Base-by-base conservation (phyloP, 2,797 vertebrate species). In the Antrozous pallidus region DNA sequence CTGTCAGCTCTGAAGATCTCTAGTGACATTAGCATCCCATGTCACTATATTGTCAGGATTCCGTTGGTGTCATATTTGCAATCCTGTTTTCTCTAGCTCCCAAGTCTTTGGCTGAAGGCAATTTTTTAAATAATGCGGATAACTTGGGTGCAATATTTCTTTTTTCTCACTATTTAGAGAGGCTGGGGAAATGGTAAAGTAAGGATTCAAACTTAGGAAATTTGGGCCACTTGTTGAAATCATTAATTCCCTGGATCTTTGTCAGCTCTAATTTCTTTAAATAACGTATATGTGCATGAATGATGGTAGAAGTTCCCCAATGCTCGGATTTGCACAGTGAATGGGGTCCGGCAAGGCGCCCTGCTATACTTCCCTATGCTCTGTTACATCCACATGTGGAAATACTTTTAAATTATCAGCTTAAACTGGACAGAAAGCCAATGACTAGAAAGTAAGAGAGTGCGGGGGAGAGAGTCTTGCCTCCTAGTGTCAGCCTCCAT, bases 41-140 rank as follows among this genome's bases (percentile, higher is more conserved):
- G 28, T 88, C 74, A 61, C 28, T 88, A 42, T 96, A 73, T 89
- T 92, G 93, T 74, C 40, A 81, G 69, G 63, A 94, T 86, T 88
- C 7, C n/a, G 4, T 85, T 95, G 84, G 22, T 79, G 8, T 69
- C 70, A 38, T 71, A 70, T 85, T 94, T 92, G 9, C n/a, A 58
- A 36, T 86, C 24, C 13, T 92, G 12, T 16, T 78, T 86, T 94
- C 63, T 84, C 61, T 10, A 49, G 7, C 13, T 69, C 90, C 31
- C 36, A 79, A 38, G 40, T 42, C n/a, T 91, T 83, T 90, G 49
- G 5, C 11, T 56, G 28, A 90, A 94, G n/a, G 16, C 6, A 81
- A 70, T 36, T 73, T 36, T 73, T 22, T 3, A 49, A 85, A 74
- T 84, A 75, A 33, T 89, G 42, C 4, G n/a, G 42, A 28, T 83